Evolutionary conservation across 2,888 invertebrate genomes (phyloP).

Genomic region (Pheosia tremula): DNA sequence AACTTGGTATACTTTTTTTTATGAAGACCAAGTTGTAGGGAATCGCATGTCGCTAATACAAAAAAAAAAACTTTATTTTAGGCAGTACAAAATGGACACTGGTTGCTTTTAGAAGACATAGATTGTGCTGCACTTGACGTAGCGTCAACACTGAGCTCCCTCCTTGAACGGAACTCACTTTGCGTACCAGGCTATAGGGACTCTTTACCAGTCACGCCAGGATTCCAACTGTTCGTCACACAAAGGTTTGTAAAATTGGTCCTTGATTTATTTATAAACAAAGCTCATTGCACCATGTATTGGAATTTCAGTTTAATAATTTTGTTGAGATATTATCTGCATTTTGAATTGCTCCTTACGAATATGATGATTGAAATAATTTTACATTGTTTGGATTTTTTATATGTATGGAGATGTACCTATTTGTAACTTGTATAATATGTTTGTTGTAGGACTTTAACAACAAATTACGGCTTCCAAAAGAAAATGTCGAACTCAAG

Average conservation of each 20-base stretch:
- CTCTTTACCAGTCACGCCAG: constrained; percentile 90
- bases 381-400: background rate
- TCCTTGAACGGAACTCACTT: constrained; percentile 92
- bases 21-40: no score
- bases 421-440: background rate
- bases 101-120: constrained; percentile 98
- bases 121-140: constrained; percentile 98
- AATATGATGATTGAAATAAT: background rate
- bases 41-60: no score
- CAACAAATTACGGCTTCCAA: constrained; percentile 86
- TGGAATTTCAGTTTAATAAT: constrained; percentile 8
- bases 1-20: no score
- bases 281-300: background rate
- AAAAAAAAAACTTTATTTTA: constrained; percentile 50
- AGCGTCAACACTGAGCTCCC: constrained; percentile 92
- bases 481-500: constrained; percentile 86
- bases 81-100: constrained; percentile 93
- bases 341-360: background rate
- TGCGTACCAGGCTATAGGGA: constrained; percentile 96
- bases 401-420: background rate
- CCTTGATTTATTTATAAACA: background rate
- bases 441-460: constrained; percentile 75
- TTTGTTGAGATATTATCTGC: constrained; percentile 34
- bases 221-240: constrained; percentile 97
- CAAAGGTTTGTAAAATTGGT: constrained; percentile 84